Evolutionary conservation across 1,140 invertebrate species (phyloP).

Genomic region (Delia radicum): DNA sequence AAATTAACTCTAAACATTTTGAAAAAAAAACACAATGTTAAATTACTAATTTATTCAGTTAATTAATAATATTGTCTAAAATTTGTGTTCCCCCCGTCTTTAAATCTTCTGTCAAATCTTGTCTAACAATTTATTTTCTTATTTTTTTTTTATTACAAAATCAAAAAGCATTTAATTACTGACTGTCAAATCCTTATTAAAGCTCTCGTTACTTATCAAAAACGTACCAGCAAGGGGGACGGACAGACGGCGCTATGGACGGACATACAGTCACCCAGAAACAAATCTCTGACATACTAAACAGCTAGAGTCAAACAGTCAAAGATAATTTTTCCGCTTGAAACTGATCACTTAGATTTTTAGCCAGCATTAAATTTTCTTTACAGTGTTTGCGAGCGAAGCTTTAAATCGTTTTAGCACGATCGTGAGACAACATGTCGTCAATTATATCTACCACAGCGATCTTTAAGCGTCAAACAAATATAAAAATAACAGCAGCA

Average conservation of each 20-base stretch:
- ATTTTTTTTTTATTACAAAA: neutral
- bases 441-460: slow-evolving; percentile 51
- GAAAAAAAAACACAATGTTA: too few relatives aligned
- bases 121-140: too few relatives aligned
- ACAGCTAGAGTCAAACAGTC: slow-evolving; percentile 18
- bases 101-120: neutral
- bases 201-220: neutral
- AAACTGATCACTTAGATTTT: neutral
- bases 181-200: neutral
- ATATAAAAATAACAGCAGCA: neutral
- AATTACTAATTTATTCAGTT: neutral
- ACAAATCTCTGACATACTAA: slow-evolving; percentile 11
- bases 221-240: neutral
- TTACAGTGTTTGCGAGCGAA: neutral
- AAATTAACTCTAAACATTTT: neutral
- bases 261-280: neutral
- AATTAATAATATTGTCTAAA: neutral
- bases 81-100: neutral
- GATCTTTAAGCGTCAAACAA: slow-evolving; percentile 38
- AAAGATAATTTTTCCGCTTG: slow-evolving; percentile 23
- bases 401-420: slow-evolving; percentile 53
- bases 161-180: slow-evolving; percentile 8
- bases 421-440: slow-evolving; percentile 50
- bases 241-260: neutral
- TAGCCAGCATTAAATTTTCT: neutral